These are phyloP conservation scores for Hylaeus volcanicus DNA, from an alignment of 1,140 invertebrate species.

Conservation along the genomic window DNA sequence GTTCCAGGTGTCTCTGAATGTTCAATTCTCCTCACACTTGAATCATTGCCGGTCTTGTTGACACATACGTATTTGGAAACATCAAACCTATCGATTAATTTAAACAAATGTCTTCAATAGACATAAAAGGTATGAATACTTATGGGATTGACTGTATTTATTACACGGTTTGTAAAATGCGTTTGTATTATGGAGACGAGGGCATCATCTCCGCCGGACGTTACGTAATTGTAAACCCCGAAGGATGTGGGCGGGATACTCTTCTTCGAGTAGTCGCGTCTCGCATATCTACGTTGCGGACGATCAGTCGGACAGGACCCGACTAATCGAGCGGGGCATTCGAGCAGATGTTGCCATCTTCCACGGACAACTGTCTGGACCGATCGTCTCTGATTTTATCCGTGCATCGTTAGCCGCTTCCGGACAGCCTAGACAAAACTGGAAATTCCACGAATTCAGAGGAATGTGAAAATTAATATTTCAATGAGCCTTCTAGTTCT, in stretches of 20 bases:
- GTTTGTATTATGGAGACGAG: background rate
- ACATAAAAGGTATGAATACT: too few relatives aligned
- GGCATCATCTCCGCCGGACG: slow-evolving; percentile 54
- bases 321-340: slow-evolving; percentile 67
- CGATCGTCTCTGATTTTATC: slow-evolving; percentile 54
- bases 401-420: slow-evolving; percentile 58
- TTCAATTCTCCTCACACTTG: too few relatives aligned
- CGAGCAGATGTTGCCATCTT: slow-evolving; percentile 69
- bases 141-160: too few relatives aligned
- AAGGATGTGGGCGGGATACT: slow-evolving; percentile 72
- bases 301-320: slow-evolving; percentile 10
- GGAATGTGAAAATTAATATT: background rate
- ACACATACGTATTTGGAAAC: too few relatives aligned
- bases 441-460: background rate
- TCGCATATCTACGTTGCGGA: too few relatives aligned
- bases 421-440: background rate
- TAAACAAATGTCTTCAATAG: too few relatives aligned
- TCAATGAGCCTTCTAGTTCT: too few relatives aligned
- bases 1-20: too few relatives aligned
- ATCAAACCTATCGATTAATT: too few relatives aligned
- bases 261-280: slow-evolving; percentile 38
- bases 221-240: slow-evolving; percentile 73
- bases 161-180: too few relatives aligned
- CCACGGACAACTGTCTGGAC: slow-evolving; percentile 44
- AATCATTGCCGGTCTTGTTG: too few relatives aligned